Evolutionary conservation across 2,888 invertebrate genomes (phyloP).

Genomic region (Parochlus steinenii): DNA sequence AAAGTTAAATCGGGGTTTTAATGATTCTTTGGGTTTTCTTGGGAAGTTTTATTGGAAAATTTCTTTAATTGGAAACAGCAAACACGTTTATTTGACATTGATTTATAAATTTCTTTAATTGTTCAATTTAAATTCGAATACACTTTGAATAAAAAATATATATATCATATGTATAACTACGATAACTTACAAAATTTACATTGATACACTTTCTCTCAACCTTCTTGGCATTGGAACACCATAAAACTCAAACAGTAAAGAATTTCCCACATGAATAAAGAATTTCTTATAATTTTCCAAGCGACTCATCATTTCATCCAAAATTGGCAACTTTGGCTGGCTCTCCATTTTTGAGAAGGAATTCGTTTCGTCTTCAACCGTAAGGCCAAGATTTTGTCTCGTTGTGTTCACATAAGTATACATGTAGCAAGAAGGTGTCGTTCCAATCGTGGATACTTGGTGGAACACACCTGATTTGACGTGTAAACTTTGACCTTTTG

Average conservation of each 20-base stretch:
- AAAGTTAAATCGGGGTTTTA: no score
- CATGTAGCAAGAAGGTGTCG: slow-evolving; percentile 56
- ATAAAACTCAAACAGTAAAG: slow-evolving; percentile 37
- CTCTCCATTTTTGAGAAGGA: no score
- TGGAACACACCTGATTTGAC: slow-evolving; percentile 45
- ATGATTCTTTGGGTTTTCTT: no score
- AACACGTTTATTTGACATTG: no score
- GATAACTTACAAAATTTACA: no score
- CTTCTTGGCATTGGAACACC: slow-evolving; percentile 38
- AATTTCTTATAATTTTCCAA: slow-evolving; percentile 33
- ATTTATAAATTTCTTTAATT: no score
- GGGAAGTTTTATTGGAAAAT: no score
- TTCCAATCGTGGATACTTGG: slow-evolving; percentile 47
- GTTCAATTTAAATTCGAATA: no score
- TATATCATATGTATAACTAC: no score
- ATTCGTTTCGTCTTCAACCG: not conserved
- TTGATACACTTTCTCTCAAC: slow-evolving; percentile 22
- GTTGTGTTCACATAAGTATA: slow-evolving; percentile 54
- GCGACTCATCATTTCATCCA: slow-evolving; percentile 32
- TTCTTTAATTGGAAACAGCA: no score
- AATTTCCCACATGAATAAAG: slow-evolving; percentile 35
- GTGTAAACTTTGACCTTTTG: slow-evolving; percentile 28
- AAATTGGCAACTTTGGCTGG: slow-evolving; percentile 28
- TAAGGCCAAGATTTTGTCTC: slow-evolving; percentile 19
- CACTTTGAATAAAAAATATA: no score